phyloP scores from a whole-genome alignment of 37 sponge, comb jelly and placozoan species.

The Bolinopsis microptera region DNA sequence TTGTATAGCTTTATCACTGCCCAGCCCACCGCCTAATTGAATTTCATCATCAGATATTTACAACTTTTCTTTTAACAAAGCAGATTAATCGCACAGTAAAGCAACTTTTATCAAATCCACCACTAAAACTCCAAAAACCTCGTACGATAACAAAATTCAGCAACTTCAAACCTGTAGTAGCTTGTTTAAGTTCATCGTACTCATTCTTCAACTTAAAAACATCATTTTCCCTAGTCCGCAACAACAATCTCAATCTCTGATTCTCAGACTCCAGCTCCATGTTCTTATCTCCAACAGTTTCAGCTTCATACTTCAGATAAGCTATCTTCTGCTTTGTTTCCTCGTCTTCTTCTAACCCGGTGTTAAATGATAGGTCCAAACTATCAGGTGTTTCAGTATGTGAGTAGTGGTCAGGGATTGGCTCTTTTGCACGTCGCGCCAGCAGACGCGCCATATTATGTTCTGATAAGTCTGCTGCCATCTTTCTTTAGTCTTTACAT shows the following conservation, averaged over 20 bases:
- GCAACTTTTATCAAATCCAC: background rate
- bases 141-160: no score
- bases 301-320: slow-evolving; percentile 41
- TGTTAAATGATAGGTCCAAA: slow-evolving; percentile 38
- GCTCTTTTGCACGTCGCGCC: slow-evolving; percentile 50
- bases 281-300: slow-evolving; percentile 49
- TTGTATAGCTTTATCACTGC: slow-evolving; percentile 64
- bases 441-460: slow-evolving; percentile 34
- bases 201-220: slow-evolving; percentile 33
- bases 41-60: background rate
- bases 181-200: slow-evolving; percentile 24
- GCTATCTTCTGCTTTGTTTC: slow-evolving; percentile 50
- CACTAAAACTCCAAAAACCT: no score
- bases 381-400: background rate
- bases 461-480: background rate
- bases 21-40: slow-evolving; percentile 53
- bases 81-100: background rate
- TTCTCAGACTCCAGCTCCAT: slow-evolving; percentile 29
- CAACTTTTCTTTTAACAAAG: background rate
- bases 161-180: slow-evolving; percentile 25
- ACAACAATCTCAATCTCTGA: slow-evolving; percentile 21
- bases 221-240: slow-evolving; percentile 57
- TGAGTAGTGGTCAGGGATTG: background rate
- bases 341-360: slow-evolving; percentile 51
- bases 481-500: background rate